These are phyloP conservation scores for Acanthosepion pharaonis DNA, from an alignment of 2,888 invertebrate species.

Conservation along the genomic window DNA sequence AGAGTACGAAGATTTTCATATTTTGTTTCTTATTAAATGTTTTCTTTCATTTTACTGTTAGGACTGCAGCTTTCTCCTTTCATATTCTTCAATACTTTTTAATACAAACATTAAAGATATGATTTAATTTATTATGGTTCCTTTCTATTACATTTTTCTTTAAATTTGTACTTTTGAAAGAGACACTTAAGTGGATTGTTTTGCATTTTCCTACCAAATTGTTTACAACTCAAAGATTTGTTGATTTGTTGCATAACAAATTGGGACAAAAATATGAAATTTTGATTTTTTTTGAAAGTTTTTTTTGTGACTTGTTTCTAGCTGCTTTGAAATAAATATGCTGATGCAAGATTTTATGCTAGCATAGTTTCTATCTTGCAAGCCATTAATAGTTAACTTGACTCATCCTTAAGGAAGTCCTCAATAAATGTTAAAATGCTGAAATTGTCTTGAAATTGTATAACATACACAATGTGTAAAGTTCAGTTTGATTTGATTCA, in stretches of 20 bases:
- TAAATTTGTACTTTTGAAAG: not conserved
- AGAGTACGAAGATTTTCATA: not conserved
- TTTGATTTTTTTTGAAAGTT: too few relatives aligned
- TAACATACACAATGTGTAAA: too few relatives aligned
- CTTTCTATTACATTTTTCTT: not conserved
- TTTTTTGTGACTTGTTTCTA: too few relatives aligned
- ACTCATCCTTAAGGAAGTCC: too few relatives aligned
- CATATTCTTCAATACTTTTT: not conserved
- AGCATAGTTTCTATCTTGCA: too few relatives aligned
- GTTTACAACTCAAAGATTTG: not conserved
- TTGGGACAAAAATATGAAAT: not conserved
- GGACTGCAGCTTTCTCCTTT: not conserved
- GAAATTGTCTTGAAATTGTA: too few relatives aligned
- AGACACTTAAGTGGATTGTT: not conserved
- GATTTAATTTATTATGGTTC: not conserved
- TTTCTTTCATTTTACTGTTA: not conserved
- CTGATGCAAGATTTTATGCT: too few relatives aligned
- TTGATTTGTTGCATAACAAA: not conserved
- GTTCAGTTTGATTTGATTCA: too few relatives aligned
- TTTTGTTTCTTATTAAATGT: not conserved
- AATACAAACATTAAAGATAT: not conserved
- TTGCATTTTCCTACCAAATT: not conserved
- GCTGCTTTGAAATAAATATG: too few relatives aligned
- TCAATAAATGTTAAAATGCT: too few relatives aligned
- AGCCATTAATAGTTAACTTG: too few relatives aligned